A percentile compares a stretch with the other conserved stretches of the same genome.
Evolutionary conservation across 2,888 invertebrate species (phyloP).

Genomic region (Chrysolina oricalcia): DNA sequence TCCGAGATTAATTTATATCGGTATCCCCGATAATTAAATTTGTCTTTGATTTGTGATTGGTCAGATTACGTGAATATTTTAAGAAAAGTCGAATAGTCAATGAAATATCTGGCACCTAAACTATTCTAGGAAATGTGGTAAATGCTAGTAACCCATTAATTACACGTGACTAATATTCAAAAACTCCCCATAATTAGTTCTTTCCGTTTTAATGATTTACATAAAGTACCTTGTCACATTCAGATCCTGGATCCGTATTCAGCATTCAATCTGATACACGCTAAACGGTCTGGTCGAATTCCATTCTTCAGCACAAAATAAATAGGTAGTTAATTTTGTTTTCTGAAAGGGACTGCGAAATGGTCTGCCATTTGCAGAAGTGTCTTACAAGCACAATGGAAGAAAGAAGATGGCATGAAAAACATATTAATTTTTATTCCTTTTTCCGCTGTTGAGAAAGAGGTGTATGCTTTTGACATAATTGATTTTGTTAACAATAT

Average conservation of each 20-base stretch:
- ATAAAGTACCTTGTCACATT: neutral
- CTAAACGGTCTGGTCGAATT: neutral
- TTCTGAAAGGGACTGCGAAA: constrained; percentile 36
- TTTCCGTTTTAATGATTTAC: no score
- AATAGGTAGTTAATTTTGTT: constrained; percentile 27
- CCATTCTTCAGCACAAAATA: constrained; percentile 10
- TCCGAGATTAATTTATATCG: no score
- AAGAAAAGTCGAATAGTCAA: no score
- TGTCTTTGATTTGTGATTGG: no score
- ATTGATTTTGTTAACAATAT: constrained; percentile 49
- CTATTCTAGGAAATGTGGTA: no score
- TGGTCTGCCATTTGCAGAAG: constrained; percentile 52
- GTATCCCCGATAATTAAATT: no score
- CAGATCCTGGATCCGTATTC: neutral
- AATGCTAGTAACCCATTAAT: no score
- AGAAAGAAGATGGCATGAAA: constrained; percentile 25
- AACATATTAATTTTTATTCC: constrained; percentile 47
- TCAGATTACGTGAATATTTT: no score
- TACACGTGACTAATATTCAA: no score
- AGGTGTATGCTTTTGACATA: constrained; percentile 45
- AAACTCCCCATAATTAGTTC: no score
- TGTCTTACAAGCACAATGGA: constrained; percentile 39
- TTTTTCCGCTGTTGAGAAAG: constrained; percentile 34
- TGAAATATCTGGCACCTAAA: no score
- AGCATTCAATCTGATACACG: neutral